Conservation (phyloP, 2,113 vertebrate species). For the Siphamia tubifer region DNA sequence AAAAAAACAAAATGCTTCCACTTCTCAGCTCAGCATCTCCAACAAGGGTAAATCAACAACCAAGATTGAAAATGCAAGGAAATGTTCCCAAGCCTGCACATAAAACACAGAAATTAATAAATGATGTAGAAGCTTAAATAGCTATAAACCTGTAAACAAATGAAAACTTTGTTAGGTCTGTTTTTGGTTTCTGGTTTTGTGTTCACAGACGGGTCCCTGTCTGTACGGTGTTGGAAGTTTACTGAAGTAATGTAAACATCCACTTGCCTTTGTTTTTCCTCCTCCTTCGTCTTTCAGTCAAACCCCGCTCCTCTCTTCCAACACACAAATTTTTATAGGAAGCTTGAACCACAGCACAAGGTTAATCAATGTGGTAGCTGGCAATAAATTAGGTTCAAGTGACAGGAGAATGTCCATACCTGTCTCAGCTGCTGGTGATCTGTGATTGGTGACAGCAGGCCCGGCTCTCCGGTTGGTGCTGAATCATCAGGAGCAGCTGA, state of each 20-base stretch:
- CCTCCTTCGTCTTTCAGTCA: conserved; percentile 38
- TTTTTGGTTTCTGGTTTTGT: too few relatives aligned
- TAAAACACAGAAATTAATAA: not conserved
- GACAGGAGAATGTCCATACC: conserved; percentile 77
- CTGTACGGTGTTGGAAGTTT: conserved; percentile 31
- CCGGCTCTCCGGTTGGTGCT: conserved; percentile 73
- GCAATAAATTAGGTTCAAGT: conserved; percentile 80
- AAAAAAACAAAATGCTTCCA: conserved; percentile 50
- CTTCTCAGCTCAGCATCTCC: conserved; percentile 32
- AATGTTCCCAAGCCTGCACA: not conserved
- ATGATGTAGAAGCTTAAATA: not conserved
- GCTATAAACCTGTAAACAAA: not conserved
- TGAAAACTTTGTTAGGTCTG: not conserved
- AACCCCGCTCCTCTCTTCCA: not conserved
- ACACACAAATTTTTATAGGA: conserved; percentile 67
- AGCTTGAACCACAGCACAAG: conserved; percentile 72
- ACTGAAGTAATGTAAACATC: conserved; percentile 52
- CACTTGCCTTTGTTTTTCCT: conserved; percentile 51
- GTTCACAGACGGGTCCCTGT: not conserved
- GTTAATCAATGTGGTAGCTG: conserved; percentile 82
- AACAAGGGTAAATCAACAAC: conserved; percentile 39
- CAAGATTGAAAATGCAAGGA: not conserved
- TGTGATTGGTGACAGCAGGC: conserved; percentile 79
- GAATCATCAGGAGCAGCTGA: conserved; percentile 78
- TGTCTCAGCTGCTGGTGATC: conserved; percentile 71